phyloP scores from a whole-genome alignment of 2,797 vertebrate genomes.

The Triplophysa bombifrons region DNA sequence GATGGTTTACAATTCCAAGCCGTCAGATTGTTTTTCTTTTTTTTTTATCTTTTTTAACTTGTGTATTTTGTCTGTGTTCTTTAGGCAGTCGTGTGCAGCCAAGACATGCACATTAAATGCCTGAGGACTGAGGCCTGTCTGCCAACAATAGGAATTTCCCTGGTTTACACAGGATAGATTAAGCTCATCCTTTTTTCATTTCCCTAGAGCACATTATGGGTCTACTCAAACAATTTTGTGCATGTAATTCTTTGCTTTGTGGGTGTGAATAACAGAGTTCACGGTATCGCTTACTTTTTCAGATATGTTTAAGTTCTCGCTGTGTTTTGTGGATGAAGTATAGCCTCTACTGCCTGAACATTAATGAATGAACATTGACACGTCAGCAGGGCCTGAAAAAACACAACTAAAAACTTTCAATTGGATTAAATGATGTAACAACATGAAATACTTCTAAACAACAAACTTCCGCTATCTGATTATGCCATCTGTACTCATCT shows the following conservation, averaged over 20 bases:
- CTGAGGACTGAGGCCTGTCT: slow-evolving; percentile 76
- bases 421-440: not conserved
- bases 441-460: slow-evolving; percentile 17
- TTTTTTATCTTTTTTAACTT: slow-evolving; percentile 53
- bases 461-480: not conserved
- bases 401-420: slow-evolving; percentile 1
- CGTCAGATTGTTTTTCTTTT: slow-evolving; percentile 35
- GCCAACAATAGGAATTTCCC: slow-evolving; percentile 86
- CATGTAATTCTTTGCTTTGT: slow-evolving; percentile 6
- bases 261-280: slow-evolving; percentile 9
- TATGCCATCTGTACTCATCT: not conserved
- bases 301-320: slow-evolving; percentile 13
- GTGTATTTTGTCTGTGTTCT: slow-evolving; percentile 73
- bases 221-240: slow-evolving; percentile 37
- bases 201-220: slow-evolving; percentile 28
- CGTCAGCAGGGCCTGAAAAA: not conserved
- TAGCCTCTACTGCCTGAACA: slow-evolving; percentile 22
- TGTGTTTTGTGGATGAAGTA: slow-evolving; percentile 7
- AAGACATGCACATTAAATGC: slow-evolving; percentile 72
- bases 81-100: slow-evolving; percentile 72
- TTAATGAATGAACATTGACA: slow-evolving; percentile 1
- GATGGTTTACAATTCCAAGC: slow-evolving; percentile 61
- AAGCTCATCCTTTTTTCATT: slow-evolving; percentile 31
- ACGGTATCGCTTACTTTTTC: slow-evolving; percentile 4
- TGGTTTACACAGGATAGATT: slow-evolving; percentile 74